Evolutionary conservation across 2,888 invertebrate species (phyloP), one percentile per base, ranked within the genome.

Genomic region (Spodoptera littoralis): DNA sequence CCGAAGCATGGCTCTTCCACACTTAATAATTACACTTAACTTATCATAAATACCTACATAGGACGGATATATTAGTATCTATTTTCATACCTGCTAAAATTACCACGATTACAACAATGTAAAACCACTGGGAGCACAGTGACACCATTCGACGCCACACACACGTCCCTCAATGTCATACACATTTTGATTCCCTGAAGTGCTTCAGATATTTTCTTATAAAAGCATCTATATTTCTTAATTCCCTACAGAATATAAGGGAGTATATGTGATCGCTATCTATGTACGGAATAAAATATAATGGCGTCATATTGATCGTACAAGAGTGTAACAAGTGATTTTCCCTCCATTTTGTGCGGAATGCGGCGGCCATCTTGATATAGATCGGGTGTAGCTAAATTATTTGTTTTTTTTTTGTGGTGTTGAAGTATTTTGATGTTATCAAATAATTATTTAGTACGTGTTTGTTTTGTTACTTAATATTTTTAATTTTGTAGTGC

Each of bases 241-340:
- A 54, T 48, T 69, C 77, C 62, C 77, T 4, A 0, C 27, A 60
- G 77, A 68, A 30, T n/a, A 43, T 36, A 53, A 60, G 41, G 62
- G 77, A 68, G 30, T n/a, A 43, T 36, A 53, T 57, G 45, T 60
- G 71, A 71, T 66, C 44, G 44, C 46, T 66, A 66, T 62, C 46
- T 68, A 60, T 73, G 63, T 68, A 73, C 50, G 73, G 73, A 72
- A 73, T 72, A 72, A 68, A 72, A 72, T 73, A 43, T 63, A 60
- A 73, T 57, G 63, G 73, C 49, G 43, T 56, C 22, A 55, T 67
- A 62, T 71, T 67, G 73, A 67, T 73, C 63, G 68, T 60, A 50
- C 60, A 67, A 65, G 65, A 57, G 42, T 57, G 41, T 72, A 44
- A 41, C 42, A 30, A 52, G 43, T 57, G 22, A 68, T 72, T 72